Base-by-base conservation (phyloP, 2,113 vertebrate species). In the Xerus inauris region DNA sequence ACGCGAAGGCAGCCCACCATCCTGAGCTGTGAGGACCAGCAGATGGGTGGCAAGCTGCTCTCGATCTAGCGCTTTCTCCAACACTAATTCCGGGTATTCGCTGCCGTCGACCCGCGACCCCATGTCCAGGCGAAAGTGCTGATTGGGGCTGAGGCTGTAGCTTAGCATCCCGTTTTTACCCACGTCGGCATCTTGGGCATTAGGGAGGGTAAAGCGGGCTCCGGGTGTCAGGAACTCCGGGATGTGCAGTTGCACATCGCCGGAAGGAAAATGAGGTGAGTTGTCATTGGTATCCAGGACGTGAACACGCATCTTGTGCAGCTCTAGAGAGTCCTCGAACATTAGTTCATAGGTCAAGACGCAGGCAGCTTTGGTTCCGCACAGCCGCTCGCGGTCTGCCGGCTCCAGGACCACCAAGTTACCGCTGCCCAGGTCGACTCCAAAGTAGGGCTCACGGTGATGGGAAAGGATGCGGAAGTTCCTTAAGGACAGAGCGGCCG, bases 201-300 rank as follows among this genome's bases (percentile, higher is more conserved):
- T 98, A 12, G 98, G 98, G 59, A 99, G 98, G 5, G 97, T 96
- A 92, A 99, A 99, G 13, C 98, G 98, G 87, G 98, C 98, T 90
- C 98, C 98, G 0, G 98, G 94, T 62, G 97, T 85, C 87, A 98
- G 94, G 81, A 98, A 99, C 90, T 99, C 99, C 0, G 98, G 97
- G 64, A 99, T 42, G 1, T 97, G 97, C 91, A 99, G 79, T n/a
- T 94, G 98, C 91, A 98, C 97, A 24, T 98, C 98, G 19, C 94
- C 95, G 14, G 98, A 97, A 20, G 98, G 96, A 94, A 99, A 99
- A 64, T 76, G 87, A 32, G 98, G 99, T 4, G 98, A 97, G 97
- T 99, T 98, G 97, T 98, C 99, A 76, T 99, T 99, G 93, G 98
- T 87, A 86, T 99, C 99, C 96, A 98, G 93, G 82, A 99, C 92